Evolutionary conservation across 2,113 vertebrate species (phyloP).

Genomic region (Actenoides hombroni): DNA sequence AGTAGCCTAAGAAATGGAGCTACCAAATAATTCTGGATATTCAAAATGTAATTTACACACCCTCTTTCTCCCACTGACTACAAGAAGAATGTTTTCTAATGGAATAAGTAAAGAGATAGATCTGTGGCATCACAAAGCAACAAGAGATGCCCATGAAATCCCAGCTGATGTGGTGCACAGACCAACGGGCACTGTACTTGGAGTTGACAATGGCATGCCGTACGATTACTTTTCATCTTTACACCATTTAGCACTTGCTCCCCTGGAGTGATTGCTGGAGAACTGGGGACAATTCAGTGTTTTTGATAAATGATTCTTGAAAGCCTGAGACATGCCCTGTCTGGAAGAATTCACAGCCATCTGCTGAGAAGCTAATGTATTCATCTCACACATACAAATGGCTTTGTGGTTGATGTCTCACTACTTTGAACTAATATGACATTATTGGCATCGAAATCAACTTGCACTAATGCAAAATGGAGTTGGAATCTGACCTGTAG

Average conservation of each 20-base stretch:
- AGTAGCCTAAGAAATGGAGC: not conserved
- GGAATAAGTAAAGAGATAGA: not conserved
- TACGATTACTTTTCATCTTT: not conserved
- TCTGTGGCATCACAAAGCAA: not conserved
- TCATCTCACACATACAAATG: not conserved
- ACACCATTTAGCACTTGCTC: not conserved
- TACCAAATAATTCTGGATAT: not conserved
- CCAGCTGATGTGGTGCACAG: not conserved
- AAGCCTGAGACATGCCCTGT: conserved; percentile 4
- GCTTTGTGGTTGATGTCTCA: not conserved
- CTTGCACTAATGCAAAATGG: not conserved
- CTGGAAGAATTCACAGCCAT: conserved; percentile 44
- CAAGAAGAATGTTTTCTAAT: not conserved
- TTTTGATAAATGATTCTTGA: conserved; percentile 27
- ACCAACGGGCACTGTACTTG: not conserved
- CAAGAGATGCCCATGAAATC: not conserved
- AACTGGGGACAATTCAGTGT: conserved; percentile 1
- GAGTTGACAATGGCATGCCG: not conserved
- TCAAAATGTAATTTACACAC: not conserved
- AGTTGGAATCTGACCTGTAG: not conserved
- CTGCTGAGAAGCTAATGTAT: conserved; percentile 32
- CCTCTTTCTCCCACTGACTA: not conserved
- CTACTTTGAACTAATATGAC: conserved; percentile 5
- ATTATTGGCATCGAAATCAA: not conserved
- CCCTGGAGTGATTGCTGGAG: not conserved